phyloP scores from a whole-genome alignment of 2,797 vertebrate species.

The Taeniopygia guttata region DNA sequence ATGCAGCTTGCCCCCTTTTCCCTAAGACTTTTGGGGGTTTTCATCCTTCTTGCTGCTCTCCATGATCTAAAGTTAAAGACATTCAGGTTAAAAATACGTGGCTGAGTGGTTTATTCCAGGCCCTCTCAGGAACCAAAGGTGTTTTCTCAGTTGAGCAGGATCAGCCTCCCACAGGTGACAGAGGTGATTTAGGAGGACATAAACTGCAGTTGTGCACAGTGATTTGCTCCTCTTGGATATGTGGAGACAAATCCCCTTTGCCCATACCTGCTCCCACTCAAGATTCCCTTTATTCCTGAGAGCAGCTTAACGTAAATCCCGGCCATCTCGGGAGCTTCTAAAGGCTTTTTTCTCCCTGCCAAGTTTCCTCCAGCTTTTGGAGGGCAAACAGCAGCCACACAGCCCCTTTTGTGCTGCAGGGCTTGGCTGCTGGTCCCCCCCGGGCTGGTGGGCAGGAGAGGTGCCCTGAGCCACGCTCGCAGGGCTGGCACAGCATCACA shows the following conservation, averaged over 20 bases:
- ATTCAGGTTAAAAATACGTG: background rate
- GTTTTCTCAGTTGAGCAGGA: background rate
- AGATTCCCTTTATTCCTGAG: background rate
- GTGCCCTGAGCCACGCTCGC: accelerated
- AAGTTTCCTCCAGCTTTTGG: background rate
- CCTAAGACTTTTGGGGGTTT: background rate
- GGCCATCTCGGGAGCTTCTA: background rate
- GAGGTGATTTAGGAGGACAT: background rate
- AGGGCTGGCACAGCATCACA: constrained; percentile 19
- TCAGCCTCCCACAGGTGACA: background rate
- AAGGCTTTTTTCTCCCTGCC: background rate
- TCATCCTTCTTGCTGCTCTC: background rate
- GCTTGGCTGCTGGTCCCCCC: background rate
- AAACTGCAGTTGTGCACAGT: background rate
- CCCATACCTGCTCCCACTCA: background rate
- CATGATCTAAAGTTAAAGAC: background rate
- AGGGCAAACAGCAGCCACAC: constrained; percentile 40
- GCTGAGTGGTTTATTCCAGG: background rate
- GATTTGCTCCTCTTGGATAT: background rate
- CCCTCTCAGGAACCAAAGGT: background rate
- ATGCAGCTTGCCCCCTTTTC: background rate
- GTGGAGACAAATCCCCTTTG: background rate
- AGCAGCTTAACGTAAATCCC: background rate
- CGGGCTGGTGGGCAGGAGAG: background rate
- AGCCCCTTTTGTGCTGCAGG: background rate